Conservation (phyloP, 2,888 invertebrate species). For the Drosophila parthenogenetica region DNA sequence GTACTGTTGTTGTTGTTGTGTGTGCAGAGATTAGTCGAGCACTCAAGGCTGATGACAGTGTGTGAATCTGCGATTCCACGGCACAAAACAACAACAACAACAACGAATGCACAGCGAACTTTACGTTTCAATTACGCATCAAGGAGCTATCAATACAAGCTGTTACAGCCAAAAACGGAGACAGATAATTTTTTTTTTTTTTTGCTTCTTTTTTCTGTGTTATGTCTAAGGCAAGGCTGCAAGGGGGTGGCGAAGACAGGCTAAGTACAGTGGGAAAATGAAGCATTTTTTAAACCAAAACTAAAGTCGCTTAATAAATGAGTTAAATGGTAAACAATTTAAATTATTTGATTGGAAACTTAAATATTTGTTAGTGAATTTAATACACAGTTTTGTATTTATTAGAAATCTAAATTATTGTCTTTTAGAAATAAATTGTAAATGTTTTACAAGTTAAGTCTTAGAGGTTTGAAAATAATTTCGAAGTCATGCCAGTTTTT, state of each 20-base stretch:
- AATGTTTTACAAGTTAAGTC: too few species aligned
- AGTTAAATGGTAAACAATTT: not conserved
- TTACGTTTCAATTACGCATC: slow-evolving; percentile 82
- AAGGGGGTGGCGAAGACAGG: slow-evolving; percentile 4
- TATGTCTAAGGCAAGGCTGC: slow-evolving; percentile 44
- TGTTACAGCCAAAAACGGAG: slow-evolving; percentile 64
- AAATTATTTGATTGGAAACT: too few species aligned
- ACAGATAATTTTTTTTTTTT: slow-evolving; percentile 73
- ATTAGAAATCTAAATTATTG: too few species aligned
- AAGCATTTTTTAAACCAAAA: not conserved
- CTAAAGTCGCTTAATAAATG: not conserved
- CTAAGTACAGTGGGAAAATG: not conserved
- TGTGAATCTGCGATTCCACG: slow-evolving; percentile 24
- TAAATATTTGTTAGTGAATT: too few species aligned
- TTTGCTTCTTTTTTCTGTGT: slow-evolving; percentile 17
- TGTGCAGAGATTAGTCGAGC: slow-evolving; percentile 54
- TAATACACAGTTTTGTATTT: too few species aligned
- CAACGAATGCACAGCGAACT: slow-evolving; percentile 57
- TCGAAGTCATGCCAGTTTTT: not conserved
- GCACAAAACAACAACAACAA: slow-evolving; percentile 26
- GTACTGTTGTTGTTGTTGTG: not conserved
- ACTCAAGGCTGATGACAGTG: slow-evolving; percentile 12
- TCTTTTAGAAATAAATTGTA: too few species aligned
- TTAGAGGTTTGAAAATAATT: too few species aligned
- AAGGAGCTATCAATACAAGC: slow-evolving; percentile 81